These are phyloP conservation scores for Julus scanicus DNA, from an alignment of 2,888 invertebrate genomes.

Conservation along the genomic window DNA sequence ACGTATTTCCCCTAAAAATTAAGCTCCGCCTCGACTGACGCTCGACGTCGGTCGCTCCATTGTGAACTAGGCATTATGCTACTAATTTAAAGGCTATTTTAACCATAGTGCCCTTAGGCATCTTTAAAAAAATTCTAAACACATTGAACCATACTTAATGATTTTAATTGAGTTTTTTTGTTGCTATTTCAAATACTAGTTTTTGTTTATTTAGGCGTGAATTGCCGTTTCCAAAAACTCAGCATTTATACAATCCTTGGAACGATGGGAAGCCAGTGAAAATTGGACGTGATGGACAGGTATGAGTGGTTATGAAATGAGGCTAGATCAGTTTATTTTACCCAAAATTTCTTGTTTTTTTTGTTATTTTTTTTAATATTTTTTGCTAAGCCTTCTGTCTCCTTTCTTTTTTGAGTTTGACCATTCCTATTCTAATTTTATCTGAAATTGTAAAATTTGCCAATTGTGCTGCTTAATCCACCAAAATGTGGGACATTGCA, in stretches of 20 bases:
- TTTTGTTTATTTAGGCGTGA: slow-evolving; percentile 75
- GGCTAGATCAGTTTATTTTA: background rate
- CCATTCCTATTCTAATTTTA: background rate
- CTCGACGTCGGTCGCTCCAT: too few relatives aligned
- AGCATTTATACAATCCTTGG: slow-evolving; percentile 96
- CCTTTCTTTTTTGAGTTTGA: background rate
- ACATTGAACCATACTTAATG: background rate
- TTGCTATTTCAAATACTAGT: background rate
- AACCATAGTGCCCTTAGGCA: too few relatives aligned
- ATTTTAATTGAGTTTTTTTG: background rate
- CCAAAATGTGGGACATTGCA: slow-evolving; percentile 28
- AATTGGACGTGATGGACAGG: slow-evolving; percentile 94
- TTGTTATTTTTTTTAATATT: background rate
- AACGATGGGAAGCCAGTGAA: slow-evolving; percentile 99
- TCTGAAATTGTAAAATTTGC: background rate
- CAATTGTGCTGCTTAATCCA: slow-evolving; percentile 1
- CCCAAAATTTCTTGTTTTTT: background rate
- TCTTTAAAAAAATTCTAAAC: too few relatives aligned
- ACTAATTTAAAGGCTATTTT: too few relatives aligned
- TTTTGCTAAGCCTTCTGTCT: background rate
- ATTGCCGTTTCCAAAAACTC: slow-evolving; percentile 88
- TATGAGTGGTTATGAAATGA: slow-evolving; percentile 60
- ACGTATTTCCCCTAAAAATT: too few relatives aligned
- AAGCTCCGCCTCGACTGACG: too few relatives aligned
- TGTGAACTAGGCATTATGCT: too few relatives aligned